Conservation (phyloP, 2,113 vertebrate species). For the Dolichallabes microphthalmus region DNA sequence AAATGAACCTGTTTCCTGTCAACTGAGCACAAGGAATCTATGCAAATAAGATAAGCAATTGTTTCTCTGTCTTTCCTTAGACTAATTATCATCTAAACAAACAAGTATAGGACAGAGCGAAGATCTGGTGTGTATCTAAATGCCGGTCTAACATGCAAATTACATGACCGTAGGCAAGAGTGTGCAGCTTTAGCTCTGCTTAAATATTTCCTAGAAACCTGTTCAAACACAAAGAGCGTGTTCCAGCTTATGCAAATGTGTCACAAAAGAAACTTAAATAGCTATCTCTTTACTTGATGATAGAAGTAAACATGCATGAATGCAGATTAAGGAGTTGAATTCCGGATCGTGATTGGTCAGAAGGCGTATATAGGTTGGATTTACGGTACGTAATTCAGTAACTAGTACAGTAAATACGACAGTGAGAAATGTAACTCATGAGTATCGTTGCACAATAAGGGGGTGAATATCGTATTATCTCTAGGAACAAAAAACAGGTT, state of each 20-base stretch:
- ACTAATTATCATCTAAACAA: background rate
- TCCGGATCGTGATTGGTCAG: background rate
- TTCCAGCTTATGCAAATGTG: background rate
- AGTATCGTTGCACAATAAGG: background rate
- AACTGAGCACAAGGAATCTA: background rate
- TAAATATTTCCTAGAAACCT: background rate
- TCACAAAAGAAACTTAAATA: background rate
- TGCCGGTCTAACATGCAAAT: slow-evolving; percentile 7
- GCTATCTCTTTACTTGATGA: background rate
- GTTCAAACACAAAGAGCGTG: background rate
- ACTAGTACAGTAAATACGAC: background rate
- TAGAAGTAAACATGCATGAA: background rate
- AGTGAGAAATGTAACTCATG: background rate
- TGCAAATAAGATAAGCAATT: background rate
- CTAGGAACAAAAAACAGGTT: too few species aligned
- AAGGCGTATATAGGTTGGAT: background rate
- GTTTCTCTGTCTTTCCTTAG: background rate
- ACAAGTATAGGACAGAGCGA: background rate
- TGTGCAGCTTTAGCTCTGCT: background rate
- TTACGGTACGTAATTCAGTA: background rate
- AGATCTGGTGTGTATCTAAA: background rate
- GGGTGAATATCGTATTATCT: background rate
- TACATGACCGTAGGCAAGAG: background rate
- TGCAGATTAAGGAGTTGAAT: background rate
- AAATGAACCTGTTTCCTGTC: background rate